These are phyloP conservation scores for Micrastur ruficollis DNA, from an alignment of 2,797 vertebrate species.

Conservation along the genomic window DNA sequence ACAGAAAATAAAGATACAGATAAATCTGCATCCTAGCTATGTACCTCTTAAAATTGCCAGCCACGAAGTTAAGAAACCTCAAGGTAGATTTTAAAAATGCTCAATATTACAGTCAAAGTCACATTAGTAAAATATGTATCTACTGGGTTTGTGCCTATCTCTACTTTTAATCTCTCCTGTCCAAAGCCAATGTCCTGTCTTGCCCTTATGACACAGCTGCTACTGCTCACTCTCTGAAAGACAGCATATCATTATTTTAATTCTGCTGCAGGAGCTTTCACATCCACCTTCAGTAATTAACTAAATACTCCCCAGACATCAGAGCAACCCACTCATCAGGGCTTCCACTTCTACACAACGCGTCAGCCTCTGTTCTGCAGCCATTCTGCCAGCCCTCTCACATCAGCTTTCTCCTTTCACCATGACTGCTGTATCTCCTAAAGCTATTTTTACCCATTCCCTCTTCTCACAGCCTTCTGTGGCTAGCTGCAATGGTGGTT, in stretches of 20 bases:
- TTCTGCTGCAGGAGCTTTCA: not conserved
- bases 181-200: not conserved
- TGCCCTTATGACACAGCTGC: not conserved
- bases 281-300: not conserved
- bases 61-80: not conserved
- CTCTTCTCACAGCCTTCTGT: not conserved
- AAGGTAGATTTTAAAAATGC: not conserved
- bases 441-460: not conserved
- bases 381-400: not conserved
- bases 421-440: not conserved
- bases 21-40: not conserved
- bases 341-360: not conserved
- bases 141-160: not conserved
- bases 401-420: not conserved
- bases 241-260: not conserved
- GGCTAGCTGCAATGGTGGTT: not conserved
- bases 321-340: not conserved
- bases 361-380: not conserved
- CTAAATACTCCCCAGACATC: not conserved
- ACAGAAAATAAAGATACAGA: not conserved
- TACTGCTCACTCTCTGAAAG: not conserved
- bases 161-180: not conserved
- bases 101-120: not conserved
- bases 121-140: not conserved
- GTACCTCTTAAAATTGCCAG: not conserved